These are phyloP conservation scores for Laterallus jamaicensis DNA, from an alignment of 2,113 vertebrate genomes.

Conservation along the genomic window DNA sequence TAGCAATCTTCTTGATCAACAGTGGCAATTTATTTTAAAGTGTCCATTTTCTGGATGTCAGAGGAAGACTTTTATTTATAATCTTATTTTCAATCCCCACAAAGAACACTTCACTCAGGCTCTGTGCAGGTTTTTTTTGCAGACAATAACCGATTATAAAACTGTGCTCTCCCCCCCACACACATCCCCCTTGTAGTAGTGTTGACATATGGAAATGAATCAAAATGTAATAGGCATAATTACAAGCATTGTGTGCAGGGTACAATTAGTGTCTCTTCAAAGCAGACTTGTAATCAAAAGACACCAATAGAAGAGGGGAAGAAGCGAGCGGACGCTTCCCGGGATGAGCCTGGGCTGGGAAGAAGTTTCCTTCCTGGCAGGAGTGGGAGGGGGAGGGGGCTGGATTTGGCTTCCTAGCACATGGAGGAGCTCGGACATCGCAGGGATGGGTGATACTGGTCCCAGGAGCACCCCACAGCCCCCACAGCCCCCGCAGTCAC, in stretches of 20 bases:
- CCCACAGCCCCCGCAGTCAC: neutral
- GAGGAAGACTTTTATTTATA: slow-evolving; percentile 82
- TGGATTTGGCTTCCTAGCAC: accelerated
- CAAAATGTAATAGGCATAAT: slow-evolving; percentile 86
- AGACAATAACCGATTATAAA: slow-evolving; percentile 83
- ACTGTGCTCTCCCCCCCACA: slow-evolving; percentile 24
- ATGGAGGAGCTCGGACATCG: accelerated
- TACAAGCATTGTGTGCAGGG: slow-evolving; percentile 82
- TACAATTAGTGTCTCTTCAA: slow-evolving; percentile 86
- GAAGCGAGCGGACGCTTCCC: slow-evolving; percentile 9
- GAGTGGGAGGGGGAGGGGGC: neutral
- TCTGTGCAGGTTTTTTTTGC: slow-evolving; percentile 46
- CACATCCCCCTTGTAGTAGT: slow-evolving; percentile 70
- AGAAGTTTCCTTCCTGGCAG: neutral
- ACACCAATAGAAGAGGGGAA: slow-evolving; percentile 73
- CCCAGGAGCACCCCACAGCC: neutral
- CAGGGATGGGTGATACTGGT: accelerated
- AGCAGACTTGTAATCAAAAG: slow-evolving; percentile 82
- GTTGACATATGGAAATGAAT: slow-evolving; percentile 88
- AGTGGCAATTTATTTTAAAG: slow-evolving; percentile 82
- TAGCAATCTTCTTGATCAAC: slow-evolving; percentile 80
- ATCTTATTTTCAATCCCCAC: slow-evolving; percentile 85
- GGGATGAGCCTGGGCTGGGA: slow-evolving; percentile 23
- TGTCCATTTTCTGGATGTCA: slow-evolving; percentile 84
- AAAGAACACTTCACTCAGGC: slow-evolving; percentile 83